phyloP scores from a whole-genome alignment of 2,797 vertebrate genomes.

The Brachyalestes nurse region DNA sequence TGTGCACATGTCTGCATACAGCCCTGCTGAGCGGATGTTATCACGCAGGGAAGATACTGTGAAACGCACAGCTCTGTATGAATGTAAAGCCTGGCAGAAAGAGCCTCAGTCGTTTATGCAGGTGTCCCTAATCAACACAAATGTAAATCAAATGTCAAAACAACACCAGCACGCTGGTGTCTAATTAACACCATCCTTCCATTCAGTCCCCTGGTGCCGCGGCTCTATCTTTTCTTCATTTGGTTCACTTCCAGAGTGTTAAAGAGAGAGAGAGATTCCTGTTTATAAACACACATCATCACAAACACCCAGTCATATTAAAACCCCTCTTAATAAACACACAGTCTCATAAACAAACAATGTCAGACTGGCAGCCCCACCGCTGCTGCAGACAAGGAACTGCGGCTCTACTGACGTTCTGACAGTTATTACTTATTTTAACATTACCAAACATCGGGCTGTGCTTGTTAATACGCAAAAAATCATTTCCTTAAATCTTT shows the following conservation, averaged over 20 bases:
- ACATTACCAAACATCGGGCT: background rate
- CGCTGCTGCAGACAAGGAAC: background rate
- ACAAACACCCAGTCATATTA: no score
- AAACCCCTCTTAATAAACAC: background rate
- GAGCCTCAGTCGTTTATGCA: slow-evolving; percentile 8
- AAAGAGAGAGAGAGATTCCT: background rate
- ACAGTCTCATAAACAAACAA: background rate
- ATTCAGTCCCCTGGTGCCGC: background rate
- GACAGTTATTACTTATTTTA: slow-evolving; percentile 14
- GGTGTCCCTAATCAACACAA: slow-evolving; percentile 28
- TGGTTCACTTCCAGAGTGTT: background rate
- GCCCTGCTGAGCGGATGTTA: background rate
- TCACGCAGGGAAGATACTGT: background rate
- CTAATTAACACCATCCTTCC: slow-evolving; percentile 25
- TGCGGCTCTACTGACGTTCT: no score
- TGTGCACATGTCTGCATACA: background rate
- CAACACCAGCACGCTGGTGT: background rate
- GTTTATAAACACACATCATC: slow-evolving; percentile 25
- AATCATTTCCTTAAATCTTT: no score
- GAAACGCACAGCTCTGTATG: background rate
- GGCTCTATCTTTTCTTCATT: no score
- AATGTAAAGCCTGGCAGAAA: background rate
- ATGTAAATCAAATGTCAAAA: slow-evolving; percentile 21
- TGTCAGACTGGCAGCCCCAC: slow-evolving; percentile 7
- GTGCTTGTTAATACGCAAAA: background rate